A percentile compares a stretch with the other conserved stretches of the same genome.
Conservation (phyloP, 2,797 vertebrate genomes). For the Vireo griseus region DNA sequence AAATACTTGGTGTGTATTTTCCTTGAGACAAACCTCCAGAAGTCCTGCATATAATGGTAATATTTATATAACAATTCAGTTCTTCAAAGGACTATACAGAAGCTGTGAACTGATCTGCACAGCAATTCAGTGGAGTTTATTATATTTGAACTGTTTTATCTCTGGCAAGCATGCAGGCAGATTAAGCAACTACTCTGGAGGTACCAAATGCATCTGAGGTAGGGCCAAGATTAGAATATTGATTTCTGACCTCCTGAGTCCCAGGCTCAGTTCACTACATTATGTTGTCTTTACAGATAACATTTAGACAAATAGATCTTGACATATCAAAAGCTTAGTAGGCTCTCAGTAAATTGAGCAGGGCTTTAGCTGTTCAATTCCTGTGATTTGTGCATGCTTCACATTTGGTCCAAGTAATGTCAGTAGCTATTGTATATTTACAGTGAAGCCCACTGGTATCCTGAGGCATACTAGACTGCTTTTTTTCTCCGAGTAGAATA, state of each 20-base stretch:
- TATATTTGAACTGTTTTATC: slow-evolving; percentile 29
- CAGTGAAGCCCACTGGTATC: background rate
- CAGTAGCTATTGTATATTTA: background rate
- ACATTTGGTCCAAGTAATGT: background rate
- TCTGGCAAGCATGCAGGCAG: background rate
- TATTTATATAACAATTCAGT: background rate
- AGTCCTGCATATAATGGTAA: background rate
- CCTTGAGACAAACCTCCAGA: background rate
- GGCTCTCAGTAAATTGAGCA: slow-evolving; percentile 38
- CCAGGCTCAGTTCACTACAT: slow-evolving; percentile 26
- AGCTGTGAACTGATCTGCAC: background rate
- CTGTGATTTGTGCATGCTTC: slow-evolving; percentile 19
- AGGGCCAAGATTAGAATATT: slow-evolving; percentile 35
- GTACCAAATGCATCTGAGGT: background rate
- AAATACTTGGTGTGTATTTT: background rate
- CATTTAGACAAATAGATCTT: slow-evolving; percentile 51
- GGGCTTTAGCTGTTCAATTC: slow-evolving; percentile 30
- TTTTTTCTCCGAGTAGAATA: background rate
- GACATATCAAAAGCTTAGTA: slow-evolving; percentile 35
- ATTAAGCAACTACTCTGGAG: slow-evolving; percentile 2
- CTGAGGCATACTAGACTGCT: background rate
- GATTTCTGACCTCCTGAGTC: slow-evolving; percentile 22
- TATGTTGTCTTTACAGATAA: slow-evolving; percentile 52
- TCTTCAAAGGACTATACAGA: background rate
- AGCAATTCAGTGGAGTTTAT: background rate